Conservation (phyloP, 2,888 invertebrate genomes). For the Biston stratarius region DNA sequence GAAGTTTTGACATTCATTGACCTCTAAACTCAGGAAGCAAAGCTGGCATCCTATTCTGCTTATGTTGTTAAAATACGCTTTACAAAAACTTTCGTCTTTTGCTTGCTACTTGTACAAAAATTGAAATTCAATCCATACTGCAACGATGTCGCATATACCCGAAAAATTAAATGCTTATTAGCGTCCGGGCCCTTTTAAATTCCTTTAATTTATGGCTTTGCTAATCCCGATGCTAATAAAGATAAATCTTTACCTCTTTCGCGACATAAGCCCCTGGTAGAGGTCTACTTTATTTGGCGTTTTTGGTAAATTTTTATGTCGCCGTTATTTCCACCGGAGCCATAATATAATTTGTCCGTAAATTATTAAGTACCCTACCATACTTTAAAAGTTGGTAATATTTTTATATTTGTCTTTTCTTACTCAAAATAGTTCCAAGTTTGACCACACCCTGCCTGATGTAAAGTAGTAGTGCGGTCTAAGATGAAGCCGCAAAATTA, state of each 20-base stretch:
- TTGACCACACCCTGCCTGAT: too few species aligned
- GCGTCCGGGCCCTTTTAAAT: conserved; percentile 60
- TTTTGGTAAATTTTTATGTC: conserved; percentile 8
- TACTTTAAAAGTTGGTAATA: too few species aligned
- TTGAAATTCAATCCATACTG: conserved; percentile 9
- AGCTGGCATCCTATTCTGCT: too few species aligned
- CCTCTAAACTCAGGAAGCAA: too few species aligned
- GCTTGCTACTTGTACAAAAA: background rate
- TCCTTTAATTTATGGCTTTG: conserved; percentile 62
- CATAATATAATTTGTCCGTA: background rate
- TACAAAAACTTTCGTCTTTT: background rate
- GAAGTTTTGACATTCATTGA: too few species aligned
- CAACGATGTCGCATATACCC: conserved; percentile 58
- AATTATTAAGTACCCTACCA: background rate
- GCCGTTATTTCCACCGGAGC: background rate
- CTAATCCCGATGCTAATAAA: conserved; percentile 61
- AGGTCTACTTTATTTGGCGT: conserved; percentile 17
- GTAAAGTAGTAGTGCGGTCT: too few species aligned
- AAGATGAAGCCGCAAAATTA: too few species aligned
- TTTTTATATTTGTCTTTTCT: too few species aligned
- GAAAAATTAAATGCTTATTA: conserved; percentile 66
- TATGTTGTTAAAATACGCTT: too few species aligned
- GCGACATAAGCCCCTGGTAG: conserved; percentile 39
- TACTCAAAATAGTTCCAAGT: too few species aligned
- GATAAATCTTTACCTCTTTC: conserved; percentile 50